Evolutionary conservation across 1,140 invertebrate species (phyloP).

Genomic region (Doryteuthis pealeii): DNA sequence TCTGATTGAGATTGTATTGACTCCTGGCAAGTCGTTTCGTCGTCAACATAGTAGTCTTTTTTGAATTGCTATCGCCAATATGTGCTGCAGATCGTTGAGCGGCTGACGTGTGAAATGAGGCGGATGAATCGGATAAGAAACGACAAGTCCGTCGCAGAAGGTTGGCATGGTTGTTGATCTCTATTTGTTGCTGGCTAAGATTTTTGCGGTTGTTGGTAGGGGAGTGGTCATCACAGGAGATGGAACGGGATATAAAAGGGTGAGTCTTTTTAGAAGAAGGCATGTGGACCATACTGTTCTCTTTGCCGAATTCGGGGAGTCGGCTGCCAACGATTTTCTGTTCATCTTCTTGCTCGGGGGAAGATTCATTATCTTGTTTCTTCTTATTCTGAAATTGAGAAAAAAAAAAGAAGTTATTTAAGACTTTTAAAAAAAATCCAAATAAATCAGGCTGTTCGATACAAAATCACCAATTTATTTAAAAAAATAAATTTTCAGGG

Average conservation of each 20-base stretch:
- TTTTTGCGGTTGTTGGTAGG: neutral
- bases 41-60: neutral
- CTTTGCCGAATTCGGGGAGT: neutral
- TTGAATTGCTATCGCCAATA: neutral
- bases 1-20: neutral
- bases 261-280: neutral
- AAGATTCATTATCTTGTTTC: neutral
- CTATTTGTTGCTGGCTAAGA: neutral
- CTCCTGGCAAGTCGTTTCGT: conserved; percentile 2
- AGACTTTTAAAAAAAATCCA: too few relatives aligned
- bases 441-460: too few relatives aligned
- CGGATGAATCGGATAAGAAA: neutral
- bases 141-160: neutral
- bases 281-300: neutral
- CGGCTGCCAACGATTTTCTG: neutral
- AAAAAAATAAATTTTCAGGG: too few relatives aligned
- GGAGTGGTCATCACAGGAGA: neutral
- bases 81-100: neutral
- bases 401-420: neutral
- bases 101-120: neutral
- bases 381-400: neutral
- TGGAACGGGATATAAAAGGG: neutral
- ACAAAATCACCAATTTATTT: too few relatives aligned
- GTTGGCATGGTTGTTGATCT: conserved; percentile 11
- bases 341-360: neutral